Base-by-base conservation (phyloP, 2,888 invertebrate species). In the Lycaena phlaeas region DNA sequence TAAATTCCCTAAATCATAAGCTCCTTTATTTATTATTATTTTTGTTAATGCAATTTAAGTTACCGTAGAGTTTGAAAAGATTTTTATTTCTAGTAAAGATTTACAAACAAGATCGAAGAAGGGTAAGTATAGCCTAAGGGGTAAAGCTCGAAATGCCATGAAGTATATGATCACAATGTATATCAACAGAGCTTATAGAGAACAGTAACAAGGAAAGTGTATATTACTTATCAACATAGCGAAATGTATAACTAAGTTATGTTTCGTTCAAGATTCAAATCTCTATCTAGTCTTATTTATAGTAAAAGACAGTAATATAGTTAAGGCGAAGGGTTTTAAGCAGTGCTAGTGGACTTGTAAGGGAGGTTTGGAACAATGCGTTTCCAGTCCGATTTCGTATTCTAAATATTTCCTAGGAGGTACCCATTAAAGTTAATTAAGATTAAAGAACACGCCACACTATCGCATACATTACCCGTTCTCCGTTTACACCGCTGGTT, bases 111-210 rank as follows among this genome's bases (percentile, higher is more conserved):
- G 47, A 44, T 44, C 46, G 43, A 44, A 40, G 40, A 48, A 45
- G 42, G 43, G 42, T 44, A 37, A 44, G 48, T 52, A 68, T 78
- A 77, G 78, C 79, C 66, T 71, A 77, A 64, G 65, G 66, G 73
- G 68, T 73, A 66, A 81, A 82, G 81, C 82, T 81, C 82, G 71
- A 75, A 68, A 61, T 61, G 67, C 65, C 68, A 67, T 65, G 61
- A 61, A 51, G 57, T 54, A 53, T 54, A 49, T 54, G 54, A 60
- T 63, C 60, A 65, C 56, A 53, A 52, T 50, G 40, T 48, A 50
- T 52, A n/a, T n/a, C n/a, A 25, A 25, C n/a, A 36, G 25, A 36
- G 39, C 30, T 10, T 48, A 29, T 44, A 38, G 28, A 38, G 18
- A 30, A 30, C 15, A 29, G 38, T 34, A 31, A 27, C 34, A 22